Conservation (phyloP, 2,888 invertebrate species). For the Aproaerema taeniolella region DNA sequence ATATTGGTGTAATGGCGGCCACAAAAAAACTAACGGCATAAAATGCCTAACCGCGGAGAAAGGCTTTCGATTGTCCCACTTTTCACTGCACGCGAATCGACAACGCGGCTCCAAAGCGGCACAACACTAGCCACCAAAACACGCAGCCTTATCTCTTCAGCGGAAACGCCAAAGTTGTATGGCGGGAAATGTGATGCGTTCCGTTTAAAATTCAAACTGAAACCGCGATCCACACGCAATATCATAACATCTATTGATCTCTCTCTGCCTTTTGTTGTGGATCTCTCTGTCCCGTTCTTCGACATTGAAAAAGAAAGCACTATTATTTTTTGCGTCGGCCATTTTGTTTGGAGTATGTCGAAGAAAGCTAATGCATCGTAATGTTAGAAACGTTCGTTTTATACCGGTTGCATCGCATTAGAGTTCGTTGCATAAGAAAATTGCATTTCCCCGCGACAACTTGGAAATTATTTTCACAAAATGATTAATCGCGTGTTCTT, state of each 20-base stretch:
- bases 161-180: slow-evolving; percentile 46
- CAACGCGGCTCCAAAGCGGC: slow-evolving; percentile 46
- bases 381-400: slow-evolving; percentile 69
- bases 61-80: slow-evolving; percentile 78
- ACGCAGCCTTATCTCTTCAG: slow-evolving; percentile 42
- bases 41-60: slow-evolving; percentile 74
- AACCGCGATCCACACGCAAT: slow-evolving; percentile 45
- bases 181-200: slow-evolving; percentile 48
- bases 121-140: slow-evolving; percentile 43
- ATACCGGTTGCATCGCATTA: slow-evolving; percentile 60
- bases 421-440: slow-evolving; percentile 70
- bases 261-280: slow-evolving; percentile 34
- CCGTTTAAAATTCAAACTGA: slow-evolving; percentile 44
- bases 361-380: slow-evolving; percentile 74
- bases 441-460: slow-evolving; percentile 55
- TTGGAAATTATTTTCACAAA: slow-evolving; percentile 26
- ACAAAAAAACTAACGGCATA: slow-evolving; percentile 77
- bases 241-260: slow-evolving; percentile 44
- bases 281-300: slow-evolving; percentile 40
- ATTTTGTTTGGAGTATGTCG: slow-evolving; percentile 70
- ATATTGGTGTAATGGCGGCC: slow-evolving; percentile 70
- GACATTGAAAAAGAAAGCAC: slow-evolving; percentile 77
- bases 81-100: slow-evolving; percentile 68
- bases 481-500: slow-evolving; percentile 17
- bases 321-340: slow-evolving; percentile 52